Conservation (phyloP, 64 coral and sea anemone genomes). For the Orbicella faveolata region DNA sequence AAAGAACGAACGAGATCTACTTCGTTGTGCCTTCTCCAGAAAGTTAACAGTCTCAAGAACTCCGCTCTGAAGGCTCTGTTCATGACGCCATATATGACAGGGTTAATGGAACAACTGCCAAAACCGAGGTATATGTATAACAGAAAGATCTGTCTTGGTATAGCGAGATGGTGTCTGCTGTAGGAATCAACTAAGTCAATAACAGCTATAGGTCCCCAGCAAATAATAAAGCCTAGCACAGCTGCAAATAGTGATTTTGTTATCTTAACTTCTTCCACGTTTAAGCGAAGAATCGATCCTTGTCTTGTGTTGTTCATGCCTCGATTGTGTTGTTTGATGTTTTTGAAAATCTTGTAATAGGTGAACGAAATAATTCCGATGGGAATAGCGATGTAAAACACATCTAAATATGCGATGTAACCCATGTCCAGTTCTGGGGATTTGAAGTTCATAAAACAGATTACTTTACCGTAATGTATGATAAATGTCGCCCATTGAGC, state of each 20-base stretch:
- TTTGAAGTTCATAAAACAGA: slow-evolving; percentile 55
- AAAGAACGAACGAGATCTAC: too few species aligned
- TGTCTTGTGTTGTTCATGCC: slow-evolving; percentile 11
- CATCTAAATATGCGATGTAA: slow-evolving; percentile 51
- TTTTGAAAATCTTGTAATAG: slow-evolving; percentile 58
- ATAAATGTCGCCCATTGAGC: slow-evolving; percentile 22
- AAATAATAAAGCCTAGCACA: slow-evolving; percentile 50
- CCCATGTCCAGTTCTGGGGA: slow-evolving; percentile 20
- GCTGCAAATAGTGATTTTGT: slow-evolving; percentile 59
- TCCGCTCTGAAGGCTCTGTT: slow-evolving; percentile 53
- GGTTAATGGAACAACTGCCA: slow-evolving; percentile 63
- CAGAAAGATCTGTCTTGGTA: slow-evolving; percentile 37
- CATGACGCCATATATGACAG: slow-evolving; percentile 52
- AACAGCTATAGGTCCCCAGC: slow-evolving; percentile 64
- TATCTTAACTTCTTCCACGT: slow-evolving; percentile 58
- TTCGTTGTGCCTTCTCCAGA: too few species aligned
- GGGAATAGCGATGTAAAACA: slow-evolving; percentile 37
- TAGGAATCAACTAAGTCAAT: slow-evolving; percentile 62
- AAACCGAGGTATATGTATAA: slow-evolving; percentile 58
- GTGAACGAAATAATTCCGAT: slow-evolving; percentile 45
- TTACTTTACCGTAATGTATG: slow-evolving; percentile 61
- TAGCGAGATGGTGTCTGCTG: neutral
- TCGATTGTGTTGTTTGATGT: slow-evolving; percentile 40
- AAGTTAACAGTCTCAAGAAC: neutral
- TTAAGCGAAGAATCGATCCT: neutral